These are phyloP conservation scores for Neosalanx taihuensis DNA, from an alignment of 2,797 vertebrate genomes.

Conservation along the genomic window DNA sequence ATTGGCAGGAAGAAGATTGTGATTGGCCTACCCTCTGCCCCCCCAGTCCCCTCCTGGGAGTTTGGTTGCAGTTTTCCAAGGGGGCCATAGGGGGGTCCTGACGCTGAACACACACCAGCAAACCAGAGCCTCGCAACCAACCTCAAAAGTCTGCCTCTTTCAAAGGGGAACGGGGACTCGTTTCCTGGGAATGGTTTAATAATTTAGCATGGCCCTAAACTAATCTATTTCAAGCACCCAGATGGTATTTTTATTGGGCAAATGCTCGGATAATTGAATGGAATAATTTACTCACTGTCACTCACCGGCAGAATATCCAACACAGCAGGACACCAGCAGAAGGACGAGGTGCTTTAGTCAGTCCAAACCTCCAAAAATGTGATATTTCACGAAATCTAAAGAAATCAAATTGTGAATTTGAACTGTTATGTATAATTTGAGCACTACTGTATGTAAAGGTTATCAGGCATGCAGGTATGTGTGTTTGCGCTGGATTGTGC, in stretches of 20 bases:
- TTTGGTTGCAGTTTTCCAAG: conserved; percentile 37
- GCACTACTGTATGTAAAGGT: background rate
- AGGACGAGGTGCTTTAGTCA: conserved; percentile 51
- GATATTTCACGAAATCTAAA: conserved; percentile 46
- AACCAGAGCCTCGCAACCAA: conserved; percentile 53
- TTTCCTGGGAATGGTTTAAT: conserved; percentile 74
- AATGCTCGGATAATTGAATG: conserved; percentile 74
- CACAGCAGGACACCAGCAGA: conserved; percentile 53
- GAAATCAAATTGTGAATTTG: conserved; percentile 1
- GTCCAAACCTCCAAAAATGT: conserved; percentile 47
- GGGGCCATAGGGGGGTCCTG: conserved; percentile 42
- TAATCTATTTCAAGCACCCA: conserved; percentile 76
- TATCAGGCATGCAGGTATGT: background rate
- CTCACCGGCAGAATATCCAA: conserved; percentile 60
- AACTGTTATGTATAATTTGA: background rate
- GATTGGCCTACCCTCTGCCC: conserved; percentile 49
- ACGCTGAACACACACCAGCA: conserved; percentile 34
- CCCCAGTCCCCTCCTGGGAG: conserved; percentile 47
- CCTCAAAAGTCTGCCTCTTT: conserved; percentile 66
- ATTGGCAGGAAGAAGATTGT: conserved; percentile 35
- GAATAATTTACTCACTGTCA: conserved; percentile 74
- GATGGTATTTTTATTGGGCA: conserved; percentile 77
- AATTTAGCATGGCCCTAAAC: conserved; percentile 75
- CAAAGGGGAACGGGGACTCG: conserved; percentile 69
- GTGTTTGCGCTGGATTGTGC: background rate